A percentile compares a stretch with the other conserved stretches of the same genome.
Conservation (phyloP, 2,888 invertebrate genomes). For the Platycheirus albimanus region DNA sequence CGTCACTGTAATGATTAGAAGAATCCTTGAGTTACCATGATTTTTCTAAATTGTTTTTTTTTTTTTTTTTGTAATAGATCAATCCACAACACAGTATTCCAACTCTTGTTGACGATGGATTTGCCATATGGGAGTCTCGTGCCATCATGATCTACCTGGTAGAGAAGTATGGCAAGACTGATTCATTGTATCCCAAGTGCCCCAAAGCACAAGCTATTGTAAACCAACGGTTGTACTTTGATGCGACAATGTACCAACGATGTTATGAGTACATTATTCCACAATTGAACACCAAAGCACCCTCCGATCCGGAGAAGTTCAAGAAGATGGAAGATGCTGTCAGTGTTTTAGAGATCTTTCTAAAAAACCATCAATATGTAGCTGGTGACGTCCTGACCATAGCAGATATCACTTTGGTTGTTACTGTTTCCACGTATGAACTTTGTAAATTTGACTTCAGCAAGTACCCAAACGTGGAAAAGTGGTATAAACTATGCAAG, state of each 20-base stretch:
- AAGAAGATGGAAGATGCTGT: constrained; percentile 88
- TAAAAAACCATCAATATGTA: constrained; percentile 87
- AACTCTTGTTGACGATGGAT: constrained; percentile 91
- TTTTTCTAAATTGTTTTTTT: too few relatives aligned
- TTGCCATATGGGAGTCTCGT: constrained; percentile 92
- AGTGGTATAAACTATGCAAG: constrained; percentile 86
- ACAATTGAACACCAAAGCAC: constrained; percentile 85
- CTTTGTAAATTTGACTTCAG: constrained; percentile 87
- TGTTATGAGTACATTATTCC: constrained; percentile 88
- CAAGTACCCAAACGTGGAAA: constrained; percentile 87
- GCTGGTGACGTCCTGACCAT: constrained; percentile 90
- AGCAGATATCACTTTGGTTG: constrained; percentile 89
- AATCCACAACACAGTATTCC: constrained; percentile 94
- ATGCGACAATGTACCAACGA: constrained; percentile 89
- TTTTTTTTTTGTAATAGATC: too few relatives aligned
- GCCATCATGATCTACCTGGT: constrained; percentile 91
- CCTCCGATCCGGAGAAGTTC: constrained; percentile 87
- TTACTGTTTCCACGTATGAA: constrained; percentile 88
- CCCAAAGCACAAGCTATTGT: constrained; percentile 89
- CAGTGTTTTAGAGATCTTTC: constrained; percentile 87
- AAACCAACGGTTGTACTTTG: constrained; percentile 91
- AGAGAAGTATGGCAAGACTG: constrained; percentile 91
- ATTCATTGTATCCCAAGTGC: constrained; percentile 89
- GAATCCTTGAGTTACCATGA: background rate
- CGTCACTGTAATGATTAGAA: too few relatives aligned